A percentile compares a stretch with the other conserved stretches of the same genome.
Evolutionary conservation across 2,888 invertebrate species (phyloP).

Genomic region (Mamestra brassicae): DNA sequence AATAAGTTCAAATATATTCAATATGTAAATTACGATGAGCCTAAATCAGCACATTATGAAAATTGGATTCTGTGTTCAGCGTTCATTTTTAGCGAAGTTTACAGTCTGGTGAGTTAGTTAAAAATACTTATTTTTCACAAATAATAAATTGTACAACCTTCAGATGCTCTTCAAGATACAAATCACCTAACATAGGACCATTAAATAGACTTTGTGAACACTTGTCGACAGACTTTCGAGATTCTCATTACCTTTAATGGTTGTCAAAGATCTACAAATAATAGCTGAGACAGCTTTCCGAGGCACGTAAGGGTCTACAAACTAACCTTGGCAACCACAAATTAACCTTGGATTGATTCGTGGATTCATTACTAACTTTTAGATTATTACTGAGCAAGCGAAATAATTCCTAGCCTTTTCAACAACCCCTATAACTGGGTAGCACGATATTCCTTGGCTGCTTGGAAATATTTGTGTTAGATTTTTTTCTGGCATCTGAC

Average conservation of each 20-base stretch:
- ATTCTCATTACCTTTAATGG: too few relatives aligned
- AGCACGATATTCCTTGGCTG: too few relatives aligned
- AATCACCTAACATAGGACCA: neutral
- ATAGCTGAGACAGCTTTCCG: neutral
- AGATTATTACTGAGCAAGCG: too few relatives aligned
- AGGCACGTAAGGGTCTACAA: neutral
- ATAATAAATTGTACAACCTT: neutral
- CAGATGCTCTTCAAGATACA: neutral
- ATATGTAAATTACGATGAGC: slow-evolving; percentile 38
- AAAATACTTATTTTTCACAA: slow-evolving; percentile 8
- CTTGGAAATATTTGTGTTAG: too few relatives aligned
- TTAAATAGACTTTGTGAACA: neutral
- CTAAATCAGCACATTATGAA: slow-evolving; percentile 40
- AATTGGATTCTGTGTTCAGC: slow-evolving; percentile 25
- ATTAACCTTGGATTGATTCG: too few relatives aligned
- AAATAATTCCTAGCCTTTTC: too few relatives aligned
- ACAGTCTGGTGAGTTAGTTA: slow-evolving; percentile 7
- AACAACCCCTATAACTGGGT: too few relatives aligned
- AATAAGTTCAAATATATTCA: slow-evolving; percentile 39
- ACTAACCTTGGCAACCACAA: too few relatives aligned
- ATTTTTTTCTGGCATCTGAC: too few relatives aligned
- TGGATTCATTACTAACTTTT: too few relatives aligned
- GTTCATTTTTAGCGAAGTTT: slow-evolving; percentile 30
- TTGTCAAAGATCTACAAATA: neutral
- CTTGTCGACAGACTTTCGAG: too few relatives aligned